Conservation (phyloP, 2,797 vertebrate genomes). For the Vespertilio murinus region DNA sequence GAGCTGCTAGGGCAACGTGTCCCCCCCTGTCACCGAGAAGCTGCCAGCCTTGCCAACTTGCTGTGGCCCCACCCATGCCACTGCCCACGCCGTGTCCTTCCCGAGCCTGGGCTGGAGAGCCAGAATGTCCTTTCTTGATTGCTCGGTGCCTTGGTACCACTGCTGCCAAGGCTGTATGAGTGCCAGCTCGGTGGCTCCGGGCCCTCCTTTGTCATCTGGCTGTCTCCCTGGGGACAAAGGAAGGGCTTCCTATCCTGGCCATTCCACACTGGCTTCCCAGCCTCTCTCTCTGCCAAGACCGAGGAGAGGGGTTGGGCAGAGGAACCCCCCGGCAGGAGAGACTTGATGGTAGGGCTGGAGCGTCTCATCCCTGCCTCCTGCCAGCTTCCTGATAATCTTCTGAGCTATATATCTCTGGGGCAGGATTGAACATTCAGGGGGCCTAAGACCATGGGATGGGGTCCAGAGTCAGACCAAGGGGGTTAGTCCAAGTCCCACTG, state of each 20-base stretch:
- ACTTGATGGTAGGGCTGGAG: rapidly evolving
- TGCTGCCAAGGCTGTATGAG: not conserved
- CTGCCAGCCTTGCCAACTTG: not conserved
- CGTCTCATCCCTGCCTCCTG: not conserved
- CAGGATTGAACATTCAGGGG: not conserved
- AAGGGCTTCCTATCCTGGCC: constrained; percentile 28
- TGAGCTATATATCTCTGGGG: not conserved
- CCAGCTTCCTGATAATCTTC: not conserved
- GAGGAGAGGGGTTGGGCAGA: not conserved
- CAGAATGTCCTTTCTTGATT: constrained; percentile 24
- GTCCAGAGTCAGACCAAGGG: not conserved
- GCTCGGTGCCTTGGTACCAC: not conserved
- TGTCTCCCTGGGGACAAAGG: constrained; percentile 50
- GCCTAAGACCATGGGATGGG: not conserved
- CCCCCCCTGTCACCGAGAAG: not conserved
- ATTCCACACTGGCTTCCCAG: not conserved
- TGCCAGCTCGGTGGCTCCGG: constrained; percentile 34
- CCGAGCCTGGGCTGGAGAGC: not conserved
- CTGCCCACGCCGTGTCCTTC: not conserved
- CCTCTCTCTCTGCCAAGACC: not conserved
- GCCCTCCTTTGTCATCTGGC: constrained; percentile 55
- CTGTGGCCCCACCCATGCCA: not conserved
- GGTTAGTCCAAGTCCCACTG: not conserved
- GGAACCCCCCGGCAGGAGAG: not conserved
- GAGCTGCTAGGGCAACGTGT: not conserved